Conservation (phyloP, 2,888 invertebrate genomes). For the Tetheella fluctuosa region DNA sequence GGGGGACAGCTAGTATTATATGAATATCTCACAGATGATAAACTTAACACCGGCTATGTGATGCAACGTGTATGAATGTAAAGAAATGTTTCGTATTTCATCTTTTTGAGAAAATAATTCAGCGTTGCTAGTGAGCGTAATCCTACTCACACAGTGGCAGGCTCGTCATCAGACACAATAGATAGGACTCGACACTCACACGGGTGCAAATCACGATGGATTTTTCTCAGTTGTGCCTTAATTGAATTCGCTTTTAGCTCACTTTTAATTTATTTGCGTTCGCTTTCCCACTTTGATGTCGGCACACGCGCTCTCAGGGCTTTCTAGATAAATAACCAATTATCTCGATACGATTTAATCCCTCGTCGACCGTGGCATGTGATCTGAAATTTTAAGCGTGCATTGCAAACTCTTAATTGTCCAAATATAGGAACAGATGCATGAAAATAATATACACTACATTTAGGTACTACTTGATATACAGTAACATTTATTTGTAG, state of each 20-base stretch:
- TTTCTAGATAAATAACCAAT: constrained; percentile 79
- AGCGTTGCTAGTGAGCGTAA: constrained; percentile 23
- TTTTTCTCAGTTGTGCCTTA: constrained; percentile 68
- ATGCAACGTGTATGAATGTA: constrained; percentile 2
- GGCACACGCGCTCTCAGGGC: constrained; percentile 55
- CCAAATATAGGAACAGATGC: constrained; percentile 28
- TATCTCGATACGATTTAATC: constrained; percentile 71
- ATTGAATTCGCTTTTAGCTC: constrained; percentile 75
- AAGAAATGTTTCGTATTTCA: constrained; percentile 12
- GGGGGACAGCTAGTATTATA: no score
- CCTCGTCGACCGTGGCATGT: constrained; percentile 45
- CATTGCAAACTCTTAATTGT: constrained; percentile 36
- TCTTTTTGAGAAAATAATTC: constrained; percentile 13
- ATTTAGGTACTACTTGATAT: neutral
- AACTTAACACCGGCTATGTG: neutral
- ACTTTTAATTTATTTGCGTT: constrained; percentile 79
- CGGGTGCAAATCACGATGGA: constrained; percentile 42
- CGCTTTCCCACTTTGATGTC: constrained; percentile 71
- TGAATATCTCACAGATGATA: neutral
- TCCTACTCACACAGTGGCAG: constrained; percentile 30
- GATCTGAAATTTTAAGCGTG: constrained; percentile 48
- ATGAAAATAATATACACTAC: neutral
- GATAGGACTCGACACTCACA: constrained; percentile 34
- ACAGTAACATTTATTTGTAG: neutral
- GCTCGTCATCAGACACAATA: constrained; percentile 32